Conservation (phyloP, 2,797 vertebrate species). For the Onychomys leucogaster region DNA sequence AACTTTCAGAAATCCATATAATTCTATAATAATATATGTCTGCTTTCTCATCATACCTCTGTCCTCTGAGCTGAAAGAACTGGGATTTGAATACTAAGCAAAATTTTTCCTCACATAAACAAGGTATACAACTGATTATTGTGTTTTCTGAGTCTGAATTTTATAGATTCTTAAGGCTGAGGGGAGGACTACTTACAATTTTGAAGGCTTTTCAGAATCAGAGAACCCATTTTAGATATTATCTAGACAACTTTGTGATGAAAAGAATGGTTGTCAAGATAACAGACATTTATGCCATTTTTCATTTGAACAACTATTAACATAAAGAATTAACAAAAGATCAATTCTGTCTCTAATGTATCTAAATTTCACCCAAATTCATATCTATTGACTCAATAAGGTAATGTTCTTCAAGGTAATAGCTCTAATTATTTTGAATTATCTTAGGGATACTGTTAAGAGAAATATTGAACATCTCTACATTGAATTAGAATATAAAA, state of each 20-base stretch:
- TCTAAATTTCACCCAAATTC: slow-evolving; percentile 60
- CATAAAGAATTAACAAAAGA: slow-evolving; percentile 55
- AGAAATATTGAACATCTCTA: neutral
- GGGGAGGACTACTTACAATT: neutral
- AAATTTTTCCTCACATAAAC: neutral
- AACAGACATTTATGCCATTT: neutral
- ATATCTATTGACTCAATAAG: slow-evolving; percentile 46
- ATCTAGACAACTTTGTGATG: neutral
- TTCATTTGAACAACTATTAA: slow-evolving; percentile 21
- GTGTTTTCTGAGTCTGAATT: neutral
- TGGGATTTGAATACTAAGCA: neutral
- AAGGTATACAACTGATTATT: neutral
- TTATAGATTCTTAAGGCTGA: neutral
- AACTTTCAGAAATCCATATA: slow-evolving; percentile 13
- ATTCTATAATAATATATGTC: neutral
- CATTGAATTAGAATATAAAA: slow-evolving; percentile 23
- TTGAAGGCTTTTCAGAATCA: slow-evolving; percentile 21
- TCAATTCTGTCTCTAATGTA: neutral
- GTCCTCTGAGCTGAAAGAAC: neutral
- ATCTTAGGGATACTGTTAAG: slow-evolving; percentile 19
- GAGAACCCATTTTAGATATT: neutral
- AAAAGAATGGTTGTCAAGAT: neutral
- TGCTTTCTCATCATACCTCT: neutral
- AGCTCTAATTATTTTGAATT: slow-evolving; percentile 45
- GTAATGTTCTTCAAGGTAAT: slow-evolving; percentile 44